Base-by-base conservation (phyloP, 2,797 vertebrate species). In the Sebastes oblongus region DNA sequence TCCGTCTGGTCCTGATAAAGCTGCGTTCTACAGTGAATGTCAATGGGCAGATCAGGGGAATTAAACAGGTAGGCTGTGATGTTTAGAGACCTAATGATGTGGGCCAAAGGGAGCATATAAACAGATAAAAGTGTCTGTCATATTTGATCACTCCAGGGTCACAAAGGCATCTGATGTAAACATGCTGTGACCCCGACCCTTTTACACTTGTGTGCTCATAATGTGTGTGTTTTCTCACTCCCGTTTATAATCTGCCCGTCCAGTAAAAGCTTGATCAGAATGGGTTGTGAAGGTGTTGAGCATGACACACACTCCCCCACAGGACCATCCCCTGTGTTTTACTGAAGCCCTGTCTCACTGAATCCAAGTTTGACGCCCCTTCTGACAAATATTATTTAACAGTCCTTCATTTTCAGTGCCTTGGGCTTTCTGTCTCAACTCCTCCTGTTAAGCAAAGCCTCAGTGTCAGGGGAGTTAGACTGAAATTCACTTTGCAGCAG, bases 351-450 rank as follows among this genome's bases (percentile, higher is more conserved):
- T 87, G 86, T 92, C 89, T 85, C 70, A 80, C 86, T 70, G 32
- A 89, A 92, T 91, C 79, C 77, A 78, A 80, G 73, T 89, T 80
- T 82, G 79, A 90, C 69, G 29, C 81, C 75, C 77, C 73, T 81
- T 73, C 86, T 90, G 88, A 88, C 89, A 89, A 84, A 89, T 83
- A 89, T 71, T 84, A 91, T 93, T 92, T 91, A 89, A 92, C 88
- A 91, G 78, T 80, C 84, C 81, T 86, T 91, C 88, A 84, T 91
- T 89, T 90, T 80, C 68, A 78, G 71, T 2, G 84, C 90, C 86
- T 68, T 88, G 78, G 91, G 89, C 86, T 93, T 89, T 86, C 83
- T 88, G 82, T 91, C 82, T 89, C 88, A 82, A 81, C 86, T 82
- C 71, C 52, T 83, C 81, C 87, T 91, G 90, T 83, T 90, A 86